Percentiles rank a stretch among this genome's conserved stretches.
These are phyloP conservation scores for Drosophila pullipes DNA, from an alignment of 2,888 invertebrate genomes.

Conservation along the genomic window DNA sequence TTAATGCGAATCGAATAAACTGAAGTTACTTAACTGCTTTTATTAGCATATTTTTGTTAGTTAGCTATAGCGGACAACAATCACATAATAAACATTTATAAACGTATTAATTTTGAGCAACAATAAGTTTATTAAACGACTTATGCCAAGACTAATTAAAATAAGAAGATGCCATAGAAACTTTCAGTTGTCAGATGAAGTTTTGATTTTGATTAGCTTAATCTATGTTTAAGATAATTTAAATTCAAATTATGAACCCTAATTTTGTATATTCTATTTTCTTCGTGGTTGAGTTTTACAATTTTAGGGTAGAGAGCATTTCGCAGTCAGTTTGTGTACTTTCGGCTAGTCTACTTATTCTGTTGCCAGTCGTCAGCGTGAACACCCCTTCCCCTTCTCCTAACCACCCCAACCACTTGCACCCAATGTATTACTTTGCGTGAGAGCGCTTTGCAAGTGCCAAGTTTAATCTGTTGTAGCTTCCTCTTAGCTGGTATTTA, in stretches of 20 bases:
- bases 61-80: neutral
- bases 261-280: neutral
- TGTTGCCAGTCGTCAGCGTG: conserved; percentile 60
- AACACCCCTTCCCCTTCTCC: neutral
- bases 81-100: neutral
- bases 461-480: conserved; percentile 77
- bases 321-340: conserved; percentile 4
- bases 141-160: neutral
- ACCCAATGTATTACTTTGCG: conserved; percentile 19
- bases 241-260: neutral
- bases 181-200: neutral
- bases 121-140: neutral
- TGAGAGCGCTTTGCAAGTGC: conserved; percentile 67
- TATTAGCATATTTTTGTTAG: neutral
- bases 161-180: neutral
- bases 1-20: conserved; percentile 4
- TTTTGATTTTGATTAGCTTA: neutral
- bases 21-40: conserved; percentile 21
- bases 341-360: conserved; percentile 13
- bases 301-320: conserved; percentile 30
- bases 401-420: neutral
- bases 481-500: conserved; percentile 72
- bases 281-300: neutral
- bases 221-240: neutral
- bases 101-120: neutral